phyloP scores from a whole-genome alignment of 2,113 vertebrate genomes.

The Rostratula benghalensis region DNA sequence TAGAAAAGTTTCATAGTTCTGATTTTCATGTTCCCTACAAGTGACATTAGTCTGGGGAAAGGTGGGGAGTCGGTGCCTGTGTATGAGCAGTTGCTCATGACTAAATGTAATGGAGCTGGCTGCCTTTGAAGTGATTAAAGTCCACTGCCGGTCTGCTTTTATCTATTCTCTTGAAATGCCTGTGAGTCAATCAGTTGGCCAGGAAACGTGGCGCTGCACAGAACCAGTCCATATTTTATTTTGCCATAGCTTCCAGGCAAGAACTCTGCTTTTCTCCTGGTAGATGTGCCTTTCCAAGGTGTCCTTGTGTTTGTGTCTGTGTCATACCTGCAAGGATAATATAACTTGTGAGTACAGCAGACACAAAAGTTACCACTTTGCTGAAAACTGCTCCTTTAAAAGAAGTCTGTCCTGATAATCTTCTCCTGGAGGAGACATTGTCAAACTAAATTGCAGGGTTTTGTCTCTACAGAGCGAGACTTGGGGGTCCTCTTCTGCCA shows the following conservation, averaged over 20 bases:
- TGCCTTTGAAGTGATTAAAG: slow-evolving; percentile 21
- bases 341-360: background rate
- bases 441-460: background rate
- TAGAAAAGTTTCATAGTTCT: background rate
- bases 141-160: slow-evolving; percentile 12
- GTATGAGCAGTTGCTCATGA: background rate
- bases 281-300: background rate
- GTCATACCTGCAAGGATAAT: background rate
- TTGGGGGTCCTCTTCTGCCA: background rate
- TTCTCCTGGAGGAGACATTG: background rate
- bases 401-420: background rate
- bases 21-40: background rate
- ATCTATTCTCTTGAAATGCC: background rate
- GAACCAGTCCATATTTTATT: background rate
- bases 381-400: background rate
- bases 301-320: background rate
- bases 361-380: background rate
- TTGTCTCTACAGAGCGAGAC: background rate
- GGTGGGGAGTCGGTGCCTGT: background rate
- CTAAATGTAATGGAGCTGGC: background rate
- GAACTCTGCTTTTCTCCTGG: background rate
- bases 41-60: background rate
- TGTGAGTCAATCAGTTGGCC: background rate
- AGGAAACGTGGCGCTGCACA: background rate
- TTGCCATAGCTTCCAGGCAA: background rate